A percentile compares a stretch with the other conserved stretches of the same genome.
Evolutionary conservation across 2,888 invertebrate genomes (phyloP).

Genomic region (Cephus rjabovi): DNA sequence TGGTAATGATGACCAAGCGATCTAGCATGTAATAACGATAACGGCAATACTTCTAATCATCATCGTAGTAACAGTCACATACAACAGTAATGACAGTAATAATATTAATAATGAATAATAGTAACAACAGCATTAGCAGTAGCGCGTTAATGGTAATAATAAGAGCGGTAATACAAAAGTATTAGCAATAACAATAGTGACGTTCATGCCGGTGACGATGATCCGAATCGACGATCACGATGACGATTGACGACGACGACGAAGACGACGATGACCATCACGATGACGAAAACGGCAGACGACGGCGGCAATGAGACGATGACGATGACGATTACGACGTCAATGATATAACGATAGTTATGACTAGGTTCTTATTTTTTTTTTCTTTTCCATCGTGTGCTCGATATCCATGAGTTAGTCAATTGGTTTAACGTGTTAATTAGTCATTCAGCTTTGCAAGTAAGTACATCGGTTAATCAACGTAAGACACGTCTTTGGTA

Average conservation of each 20-base stretch:
- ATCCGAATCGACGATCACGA: background rate
- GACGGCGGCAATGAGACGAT: constrained; percentile 11
- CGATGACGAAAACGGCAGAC: constrained; percentile 8
- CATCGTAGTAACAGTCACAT: constrained; percentile 33
- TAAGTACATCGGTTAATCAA: constrained; percentile 60
- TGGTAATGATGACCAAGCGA: background rate
- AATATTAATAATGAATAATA: constrained; percentile 22
- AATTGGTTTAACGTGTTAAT: constrained; percentile 41
- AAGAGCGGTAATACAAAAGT: constrained; percentile 32
- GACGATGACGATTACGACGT: constrained; percentile 10
- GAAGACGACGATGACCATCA: constrained; percentile 4
- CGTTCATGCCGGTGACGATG: constrained; percentile 14
- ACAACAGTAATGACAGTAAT: constrained; percentile 11
- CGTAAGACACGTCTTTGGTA: constrained; percentile 61
- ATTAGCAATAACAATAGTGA: constrained; percentile 18
- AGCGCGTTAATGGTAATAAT: constrained; percentile 36
- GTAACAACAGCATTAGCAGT: constrained; percentile 39
- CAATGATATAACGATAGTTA: constrained; percentile 31
- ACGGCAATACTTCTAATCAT: constrained; percentile 29
- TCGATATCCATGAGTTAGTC: constrained; percentile 40
- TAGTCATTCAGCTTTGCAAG: constrained; percentile 47
- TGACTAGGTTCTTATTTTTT: constrained; percentile 55
- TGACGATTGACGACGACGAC: constrained; percentile 5
- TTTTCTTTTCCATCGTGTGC: constrained; percentile 27
- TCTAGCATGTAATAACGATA: constrained; percentile 2